These are phyloP conservation scores for Rhynchomys soricoides DNA, from an alignment of 2,113 vertebrate species.

Conservation along the genomic window DNA sequence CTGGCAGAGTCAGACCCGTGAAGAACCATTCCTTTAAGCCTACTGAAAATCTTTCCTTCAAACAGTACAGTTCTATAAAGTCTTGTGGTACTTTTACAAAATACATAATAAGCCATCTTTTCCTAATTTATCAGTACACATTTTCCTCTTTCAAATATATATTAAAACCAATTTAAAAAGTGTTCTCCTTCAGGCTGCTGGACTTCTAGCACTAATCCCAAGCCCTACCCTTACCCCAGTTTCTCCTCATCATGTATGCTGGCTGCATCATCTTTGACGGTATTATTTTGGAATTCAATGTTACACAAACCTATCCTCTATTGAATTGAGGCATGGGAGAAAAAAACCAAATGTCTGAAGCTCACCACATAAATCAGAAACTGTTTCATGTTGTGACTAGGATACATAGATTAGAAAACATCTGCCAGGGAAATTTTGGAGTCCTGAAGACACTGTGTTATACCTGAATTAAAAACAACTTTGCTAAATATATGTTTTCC, in stretches of 20 bases:
- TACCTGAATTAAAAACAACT: constrained; percentile 81
- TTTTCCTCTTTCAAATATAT: neutral
- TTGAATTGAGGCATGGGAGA: constrained; percentile 79
- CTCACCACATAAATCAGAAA: constrained; percentile 83
- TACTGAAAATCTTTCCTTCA: neutral
- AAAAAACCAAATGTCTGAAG: constrained; percentile 78
- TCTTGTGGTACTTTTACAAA: neutral
- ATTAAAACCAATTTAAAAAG: constrained; percentile 14
- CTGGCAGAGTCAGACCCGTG: neutral
- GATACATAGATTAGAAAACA: constrained; percentile 83
- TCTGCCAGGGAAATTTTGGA: constrained; percentile 76
- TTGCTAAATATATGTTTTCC: constrained; percentile 68
- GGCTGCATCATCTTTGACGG: constrained; percentile 45
- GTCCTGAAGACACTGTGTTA: constrained; percentile 68
- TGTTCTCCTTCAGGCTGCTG: neutral
- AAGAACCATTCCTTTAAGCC: neutral
- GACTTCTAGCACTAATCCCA: constrained; percentile 3
- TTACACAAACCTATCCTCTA: constrained; percentile 59
- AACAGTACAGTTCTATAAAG: neutral
- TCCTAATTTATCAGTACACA: neutral
- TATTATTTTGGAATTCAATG: constrained; percentile 63
- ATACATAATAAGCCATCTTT: neutral
- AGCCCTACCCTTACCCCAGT: neutral
- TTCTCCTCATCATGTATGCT: constrained; percentile 28
- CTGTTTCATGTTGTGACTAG: constrained; percentile 79